Percentiles rank a stretch among this genome's conserved stretches.
phyloP scores from a whole-genome alignment of 1,140 invertebrate species.

The Mylabris phalerata region DNA sequence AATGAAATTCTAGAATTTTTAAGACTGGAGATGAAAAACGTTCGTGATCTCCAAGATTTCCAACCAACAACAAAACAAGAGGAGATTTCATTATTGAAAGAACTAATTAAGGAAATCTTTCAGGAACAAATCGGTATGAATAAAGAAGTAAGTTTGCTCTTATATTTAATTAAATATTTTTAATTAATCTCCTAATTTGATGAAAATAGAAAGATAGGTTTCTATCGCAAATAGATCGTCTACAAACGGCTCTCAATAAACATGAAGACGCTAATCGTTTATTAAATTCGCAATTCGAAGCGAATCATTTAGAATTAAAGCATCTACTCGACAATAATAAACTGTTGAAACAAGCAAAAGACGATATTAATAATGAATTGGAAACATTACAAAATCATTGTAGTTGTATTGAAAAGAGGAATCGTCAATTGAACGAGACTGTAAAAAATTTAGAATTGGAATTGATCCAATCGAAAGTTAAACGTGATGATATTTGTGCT shows the following conservation, averaged over 20 bases:
- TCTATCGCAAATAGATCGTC: not conserved
- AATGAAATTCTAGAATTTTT: too few species aligned
- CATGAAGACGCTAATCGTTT: not conserved
- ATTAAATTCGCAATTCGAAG: too few species aligned
- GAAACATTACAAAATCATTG: not conserved
- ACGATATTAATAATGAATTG: not conserved
- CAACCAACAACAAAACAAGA: not conserved
- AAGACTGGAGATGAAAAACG: too few species aligned
- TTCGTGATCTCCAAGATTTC: too few species aligned
- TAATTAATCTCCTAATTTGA: not conserved
- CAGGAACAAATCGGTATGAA: not conserved
- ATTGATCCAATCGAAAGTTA: constrained; percentile 9
- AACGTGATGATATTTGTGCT: constrained; percentile 12
- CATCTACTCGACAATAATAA: not conserved
- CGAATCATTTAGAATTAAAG: not conserved
- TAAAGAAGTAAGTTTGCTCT: not conserved
- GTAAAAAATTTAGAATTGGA: constrained; percentile 19
- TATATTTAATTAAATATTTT: not conserved
- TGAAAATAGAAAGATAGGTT: constrained; percentile 2
- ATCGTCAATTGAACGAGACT: not conserved
- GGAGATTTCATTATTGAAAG: constrained; percentile 2
- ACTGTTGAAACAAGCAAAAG: not conserved
- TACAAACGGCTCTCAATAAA: not conserved
- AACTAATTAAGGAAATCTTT: constrained; percentile 2
- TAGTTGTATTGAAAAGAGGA: not conserved